Conservation (phyloP, 2,113 vertebrate species). For the Bos indicus region DNA sequence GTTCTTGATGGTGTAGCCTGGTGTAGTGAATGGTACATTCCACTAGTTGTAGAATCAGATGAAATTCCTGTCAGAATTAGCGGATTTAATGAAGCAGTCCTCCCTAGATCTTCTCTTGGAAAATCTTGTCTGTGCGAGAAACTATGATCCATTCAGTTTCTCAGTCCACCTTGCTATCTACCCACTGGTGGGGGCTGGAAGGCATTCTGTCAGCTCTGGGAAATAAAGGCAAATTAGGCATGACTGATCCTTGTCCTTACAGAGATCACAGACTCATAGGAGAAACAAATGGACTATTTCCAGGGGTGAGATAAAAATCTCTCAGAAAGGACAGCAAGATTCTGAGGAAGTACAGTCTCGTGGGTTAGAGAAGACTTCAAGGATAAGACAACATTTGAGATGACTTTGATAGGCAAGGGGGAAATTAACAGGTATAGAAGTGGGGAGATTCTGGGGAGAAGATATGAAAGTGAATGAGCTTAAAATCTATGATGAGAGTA, state of each 20-base stretch:
- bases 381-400: background rate
- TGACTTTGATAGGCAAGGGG: background rate
- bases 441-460: background rate
- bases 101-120: background rate
- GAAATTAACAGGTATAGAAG: background rate
- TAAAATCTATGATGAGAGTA: background rate
- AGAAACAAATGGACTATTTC: background rate
- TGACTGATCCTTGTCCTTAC: background rate
- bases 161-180: background rate
- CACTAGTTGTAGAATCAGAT: background rate
- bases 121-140: background rate
- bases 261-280: background rate
- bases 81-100: background rate
- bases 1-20: background rate
- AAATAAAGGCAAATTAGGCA: background rate
- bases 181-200: background rate
- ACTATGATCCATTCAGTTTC: background rate
- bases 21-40: background rate
- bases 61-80: background rate
- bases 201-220: background rate
- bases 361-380: background rate
- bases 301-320: background rate
- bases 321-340: background rate
- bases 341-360: background rate
- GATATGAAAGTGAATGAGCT: background rate